Conservation (phyloP, 2,113 vertebrate genomes). For the Proteles cristata region DNA sequence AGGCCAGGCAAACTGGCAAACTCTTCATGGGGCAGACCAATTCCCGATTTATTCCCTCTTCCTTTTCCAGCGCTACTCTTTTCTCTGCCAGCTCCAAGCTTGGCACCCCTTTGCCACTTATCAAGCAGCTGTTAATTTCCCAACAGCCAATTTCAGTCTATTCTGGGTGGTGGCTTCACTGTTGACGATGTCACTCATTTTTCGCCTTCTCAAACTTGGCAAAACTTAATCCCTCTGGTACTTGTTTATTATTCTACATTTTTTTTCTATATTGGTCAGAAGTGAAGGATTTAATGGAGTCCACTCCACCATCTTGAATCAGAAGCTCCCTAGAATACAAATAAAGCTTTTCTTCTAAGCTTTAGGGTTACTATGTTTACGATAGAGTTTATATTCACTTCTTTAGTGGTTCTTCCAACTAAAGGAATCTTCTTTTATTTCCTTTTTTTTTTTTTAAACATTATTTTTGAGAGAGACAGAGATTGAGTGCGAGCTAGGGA, state of each 20-base stretch:
- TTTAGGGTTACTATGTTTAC: not conserved
- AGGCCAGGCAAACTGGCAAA: not conserved
- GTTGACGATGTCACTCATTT: not conserved
- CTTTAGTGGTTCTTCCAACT: not conserved
- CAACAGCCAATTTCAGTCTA: not conserved
- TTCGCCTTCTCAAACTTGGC: not conserved
- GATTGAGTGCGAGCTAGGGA: too few species aligned
- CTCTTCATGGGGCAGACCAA: not conserved
- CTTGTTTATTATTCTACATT: not conserved
- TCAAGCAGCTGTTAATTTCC: not conserved
- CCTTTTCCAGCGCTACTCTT: not conserved
- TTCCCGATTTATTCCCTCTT: too few species aligned
- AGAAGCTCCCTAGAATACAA: not conserved
- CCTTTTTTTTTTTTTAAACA: not conserved
- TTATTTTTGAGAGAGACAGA: too few species aligned
- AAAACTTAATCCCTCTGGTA: not conserved
- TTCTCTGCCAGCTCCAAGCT: not conserved
- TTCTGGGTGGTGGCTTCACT: not conserved
- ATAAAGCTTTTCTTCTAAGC: not conserved
- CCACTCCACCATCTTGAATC: not conserved
- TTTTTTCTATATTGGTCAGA: not conserved
- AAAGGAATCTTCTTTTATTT: constrained; percentile 10
- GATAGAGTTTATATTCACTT: not conserved
- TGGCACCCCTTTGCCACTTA: not conserved
- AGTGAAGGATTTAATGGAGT: not conserved